Conservation (phyloP, 2,113 vertebrate species). For the Pardalotus punctatus region DNA sequence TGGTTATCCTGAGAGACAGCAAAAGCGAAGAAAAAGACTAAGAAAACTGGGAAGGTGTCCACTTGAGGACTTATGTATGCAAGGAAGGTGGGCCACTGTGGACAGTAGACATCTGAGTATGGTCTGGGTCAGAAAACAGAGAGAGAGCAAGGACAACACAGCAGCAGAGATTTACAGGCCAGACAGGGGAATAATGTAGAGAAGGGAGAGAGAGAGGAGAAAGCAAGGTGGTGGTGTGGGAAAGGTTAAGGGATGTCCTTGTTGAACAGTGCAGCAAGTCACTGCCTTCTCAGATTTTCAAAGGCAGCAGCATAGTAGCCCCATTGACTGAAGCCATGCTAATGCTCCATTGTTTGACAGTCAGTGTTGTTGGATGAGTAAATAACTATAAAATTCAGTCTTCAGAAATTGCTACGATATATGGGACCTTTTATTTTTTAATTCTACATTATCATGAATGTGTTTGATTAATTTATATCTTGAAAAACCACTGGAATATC, state of each 20-base stretch:
- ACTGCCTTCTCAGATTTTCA: background rate
- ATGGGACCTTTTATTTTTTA: background rate
- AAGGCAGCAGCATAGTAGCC: background rate
- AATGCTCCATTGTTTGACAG: background rate
- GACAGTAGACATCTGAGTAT: background rate
- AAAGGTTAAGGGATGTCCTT: background rate
- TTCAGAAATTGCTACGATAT: background rate
- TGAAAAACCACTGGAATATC: background rate
- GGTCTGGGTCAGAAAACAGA: background rate
- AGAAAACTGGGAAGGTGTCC: background rate
- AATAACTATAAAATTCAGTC: background rate
- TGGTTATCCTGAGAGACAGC: background rate
- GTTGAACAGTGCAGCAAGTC: rapidly evolving
- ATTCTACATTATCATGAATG: background rate
- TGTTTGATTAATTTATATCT: background rate
- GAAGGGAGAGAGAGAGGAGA: background rate
- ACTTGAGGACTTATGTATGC: rapidly evolving
- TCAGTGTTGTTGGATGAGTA: background rate
- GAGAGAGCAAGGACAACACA: background rate
- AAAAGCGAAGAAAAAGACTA: background rate
- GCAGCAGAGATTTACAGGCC: background rate
- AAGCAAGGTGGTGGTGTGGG: background rate
- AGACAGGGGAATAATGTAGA: background rate
- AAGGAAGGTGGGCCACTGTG: background rate
- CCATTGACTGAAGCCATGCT: background rate